Percentiles rank a stretch among this genome's conserved stretches.
These are phyloP conservation scores for Coreius guichenoti DNA, from an alignment of 2,797 vertebrate genomes.

Conservation along the genomic window DNA sequence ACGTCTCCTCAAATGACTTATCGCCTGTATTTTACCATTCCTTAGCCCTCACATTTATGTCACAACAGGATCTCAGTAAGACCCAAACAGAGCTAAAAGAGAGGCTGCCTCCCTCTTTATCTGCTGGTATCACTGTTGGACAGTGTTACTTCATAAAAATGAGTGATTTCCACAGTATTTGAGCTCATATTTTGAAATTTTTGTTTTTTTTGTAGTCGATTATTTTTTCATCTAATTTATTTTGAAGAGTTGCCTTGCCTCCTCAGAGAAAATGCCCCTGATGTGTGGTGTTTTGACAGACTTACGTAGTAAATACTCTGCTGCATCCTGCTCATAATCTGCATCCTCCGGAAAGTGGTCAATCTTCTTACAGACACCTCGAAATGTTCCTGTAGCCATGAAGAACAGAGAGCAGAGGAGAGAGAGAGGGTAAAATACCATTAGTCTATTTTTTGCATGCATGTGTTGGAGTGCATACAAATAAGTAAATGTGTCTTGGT, in stretches of 20 bases:
- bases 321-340: slow-evolving; percentile 95
- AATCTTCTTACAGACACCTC: slow-evolving; percentile 98
- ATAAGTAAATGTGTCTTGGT: slow-evolving; percentile 33
- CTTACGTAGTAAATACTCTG: slow-evolving; percentile 96
- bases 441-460: slow-evolving; percentile 12
- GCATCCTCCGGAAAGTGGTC: slow-evolving; percentile 98
- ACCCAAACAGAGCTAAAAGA: background rate
- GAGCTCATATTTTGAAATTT: background rate
- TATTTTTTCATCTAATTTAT: slow-evolving; percentile 17
- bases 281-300: slow-evolving; percentile 46
- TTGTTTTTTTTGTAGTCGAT: background rate
- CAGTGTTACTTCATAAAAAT: background rate
- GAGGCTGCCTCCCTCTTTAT: background rate
- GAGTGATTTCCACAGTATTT: background rate
- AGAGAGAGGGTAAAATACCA: slow-evolving; percentile 62
- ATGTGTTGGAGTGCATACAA: background rate
- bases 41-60: background rate
- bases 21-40: background rate
- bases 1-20: background rate
- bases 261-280: background rate
- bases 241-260: background rate
- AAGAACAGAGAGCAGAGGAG: slow-evolving; percentile 47
- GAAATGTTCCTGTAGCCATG: slow-evolving; percentile 86
- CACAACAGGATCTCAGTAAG: background rate
- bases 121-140: background rate